Evolutionary conservation across 2,888 invertebrate species (phyloP).

Genomic region (Stenchaetothrips biformis): DNA sequence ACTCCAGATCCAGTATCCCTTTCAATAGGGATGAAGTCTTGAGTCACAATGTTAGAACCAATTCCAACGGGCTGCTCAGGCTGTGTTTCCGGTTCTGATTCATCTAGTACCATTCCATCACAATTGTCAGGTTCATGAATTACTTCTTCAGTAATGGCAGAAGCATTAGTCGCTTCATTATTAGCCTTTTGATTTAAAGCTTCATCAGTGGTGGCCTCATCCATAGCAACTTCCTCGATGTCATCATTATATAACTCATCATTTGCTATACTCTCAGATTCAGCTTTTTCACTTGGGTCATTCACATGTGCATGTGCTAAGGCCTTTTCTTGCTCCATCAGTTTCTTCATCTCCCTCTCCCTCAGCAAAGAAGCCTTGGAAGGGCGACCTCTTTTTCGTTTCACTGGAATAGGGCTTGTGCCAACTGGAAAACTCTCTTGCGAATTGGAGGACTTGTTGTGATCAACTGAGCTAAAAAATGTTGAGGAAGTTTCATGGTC

Average conservation of each 20-base stretch:
- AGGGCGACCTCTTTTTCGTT: background rate
- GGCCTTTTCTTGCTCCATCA: background rate
- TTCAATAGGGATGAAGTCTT: background rate
- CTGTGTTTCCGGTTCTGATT: background rate
- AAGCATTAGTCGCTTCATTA: too few species aligned
- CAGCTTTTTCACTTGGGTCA: too few species aligned
- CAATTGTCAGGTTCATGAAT: background rate
- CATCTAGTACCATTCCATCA: background rate
- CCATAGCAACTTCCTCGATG: too few species aligned
- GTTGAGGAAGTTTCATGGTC: background rate
- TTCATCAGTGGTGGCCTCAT: background rate
- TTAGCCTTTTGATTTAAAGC: background rate
- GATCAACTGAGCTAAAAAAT: too few species aligned
- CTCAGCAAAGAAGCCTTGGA: background rate
- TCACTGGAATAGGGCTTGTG: background rate
- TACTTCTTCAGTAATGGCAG: too few species aligned
- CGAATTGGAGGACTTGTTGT: too few species aligned
- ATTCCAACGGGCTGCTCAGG: background rate
- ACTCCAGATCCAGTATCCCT: conserved; percentile 10
- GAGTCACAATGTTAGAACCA: background rate
- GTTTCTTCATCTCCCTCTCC: background rate
- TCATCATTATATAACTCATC: too few species aligned
- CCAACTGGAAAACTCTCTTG: too few species aligned
- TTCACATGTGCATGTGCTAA: too few species aligned
- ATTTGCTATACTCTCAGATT: too few species aligned